Evolutionary conservation across 2,797 vertebrate species (phyloP).

Genomic region (Nyctalus aviator): DNA sequence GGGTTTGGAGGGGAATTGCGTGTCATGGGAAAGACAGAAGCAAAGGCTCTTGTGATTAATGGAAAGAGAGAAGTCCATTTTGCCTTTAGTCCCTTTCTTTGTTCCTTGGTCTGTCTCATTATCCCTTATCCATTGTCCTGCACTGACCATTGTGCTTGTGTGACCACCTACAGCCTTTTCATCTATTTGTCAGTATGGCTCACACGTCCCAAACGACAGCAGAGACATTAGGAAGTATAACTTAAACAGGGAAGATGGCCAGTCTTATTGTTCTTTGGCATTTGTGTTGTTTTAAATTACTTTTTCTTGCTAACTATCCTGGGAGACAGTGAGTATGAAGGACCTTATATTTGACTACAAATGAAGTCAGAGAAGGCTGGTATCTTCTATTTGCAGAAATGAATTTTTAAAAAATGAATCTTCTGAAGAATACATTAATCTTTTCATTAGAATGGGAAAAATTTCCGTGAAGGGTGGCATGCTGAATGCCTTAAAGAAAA

Average conservation of each 20-base stretch:
- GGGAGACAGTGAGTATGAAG: neutral
- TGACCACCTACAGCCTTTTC: neutral
- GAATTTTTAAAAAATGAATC: neutral
- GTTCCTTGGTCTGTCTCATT: neutral
- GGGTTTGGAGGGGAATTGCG: neutral
- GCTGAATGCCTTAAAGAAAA: constrained; percentile 37
- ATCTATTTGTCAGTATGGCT: neutral
- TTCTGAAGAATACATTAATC: constrained; percentile 34
- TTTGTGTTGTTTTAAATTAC: constrained; percentile 53
- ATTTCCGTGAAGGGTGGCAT: constrained; percentile 41
- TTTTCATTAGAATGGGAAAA: constrained; percentile 62
- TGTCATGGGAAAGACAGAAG: neutral
- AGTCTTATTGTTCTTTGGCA: neutral
- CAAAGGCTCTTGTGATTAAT: neutral
- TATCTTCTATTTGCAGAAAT: constrained; percentile 41
- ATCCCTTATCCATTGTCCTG: neutral
- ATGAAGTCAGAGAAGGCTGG: neutral
- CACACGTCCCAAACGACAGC: constrained; percentile 4
- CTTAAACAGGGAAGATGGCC: neutral
- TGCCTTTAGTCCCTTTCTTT: constrained; percentile 5
- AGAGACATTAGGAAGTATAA: neutral
- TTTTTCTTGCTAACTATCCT: neutral
- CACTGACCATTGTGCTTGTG: neutral
- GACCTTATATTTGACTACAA: neutral
- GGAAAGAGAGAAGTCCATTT: constrained; percentile 19